These are phyloP conservation scores for Callosobruchus maculatus DNA, from an alignment of 2,888 invertebrate species.

Conservation along the genomic window DNA sequence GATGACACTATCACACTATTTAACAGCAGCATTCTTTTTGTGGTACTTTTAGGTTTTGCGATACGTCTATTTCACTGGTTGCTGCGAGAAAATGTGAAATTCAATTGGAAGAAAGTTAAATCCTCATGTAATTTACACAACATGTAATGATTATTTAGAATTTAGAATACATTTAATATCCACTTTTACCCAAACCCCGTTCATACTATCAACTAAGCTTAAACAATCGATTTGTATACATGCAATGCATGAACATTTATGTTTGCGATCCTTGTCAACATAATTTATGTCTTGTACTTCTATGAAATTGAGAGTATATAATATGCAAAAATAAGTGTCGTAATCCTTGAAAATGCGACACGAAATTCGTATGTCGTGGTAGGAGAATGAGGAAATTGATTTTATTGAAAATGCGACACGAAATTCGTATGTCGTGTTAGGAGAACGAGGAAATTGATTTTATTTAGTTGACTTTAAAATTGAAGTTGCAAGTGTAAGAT, in stretches of 20 bases:
- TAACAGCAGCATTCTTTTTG: too few relatives aligned
- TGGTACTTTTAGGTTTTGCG: too few relatives aligned
- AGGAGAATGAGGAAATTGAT: not conserved
- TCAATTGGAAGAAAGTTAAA: not conserved
- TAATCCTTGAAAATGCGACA: not conserved
- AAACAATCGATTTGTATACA: not conserved
- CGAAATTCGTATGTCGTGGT: not conserved
- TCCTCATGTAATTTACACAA: not conserved
- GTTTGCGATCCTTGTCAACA: not conserved
- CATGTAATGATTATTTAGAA: not conserved
- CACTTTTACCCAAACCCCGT: not conserved
- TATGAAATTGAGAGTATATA: not conserved
- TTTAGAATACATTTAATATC: not conserved
- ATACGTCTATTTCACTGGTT: not conserved
- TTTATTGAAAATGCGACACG: not conserved
- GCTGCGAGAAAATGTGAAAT: not conserved
- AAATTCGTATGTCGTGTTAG: not conserved
- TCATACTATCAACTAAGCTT: not conserved
- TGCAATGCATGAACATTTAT: not conserved
- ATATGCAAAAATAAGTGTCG: not conserved
- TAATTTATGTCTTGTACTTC: not conserved
- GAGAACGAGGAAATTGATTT: not conserved
- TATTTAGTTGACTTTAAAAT: not conserved
- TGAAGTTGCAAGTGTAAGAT: not conserved
- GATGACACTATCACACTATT: too few relatives aligned